Percentiles rank a stretch among this genome's conserved stretches.
phyloP scores from a whole-genome alignment of 2,113 vertebrate genomes.

The Polyodon spathula region DNA sequence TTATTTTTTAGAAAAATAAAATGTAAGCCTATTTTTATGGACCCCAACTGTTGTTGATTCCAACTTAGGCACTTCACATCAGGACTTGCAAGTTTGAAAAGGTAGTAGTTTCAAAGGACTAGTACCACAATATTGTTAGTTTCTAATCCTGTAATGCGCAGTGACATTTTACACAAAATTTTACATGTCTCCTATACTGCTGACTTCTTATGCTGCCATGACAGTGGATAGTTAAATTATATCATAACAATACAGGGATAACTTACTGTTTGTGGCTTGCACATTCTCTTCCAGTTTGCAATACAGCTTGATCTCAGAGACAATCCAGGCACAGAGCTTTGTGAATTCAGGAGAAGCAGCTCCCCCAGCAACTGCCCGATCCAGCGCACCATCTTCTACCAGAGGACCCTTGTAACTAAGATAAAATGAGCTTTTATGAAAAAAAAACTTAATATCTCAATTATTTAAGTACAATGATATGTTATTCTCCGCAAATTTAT shows the following conservation, averaged over 20 bases:
- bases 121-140: too few relatives aligned
- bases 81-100: too few relatives aligned
- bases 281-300: conserved; percentile 90
- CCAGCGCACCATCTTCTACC: conserved; percentile 79
- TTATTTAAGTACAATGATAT: neutral
- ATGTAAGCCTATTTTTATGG: too few relatives aligned
- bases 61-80: too few relatives aligned
- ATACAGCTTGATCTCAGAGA: conserved; percentile 80
- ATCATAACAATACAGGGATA: neutral
- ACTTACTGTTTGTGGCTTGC: conserved; percentile 92
- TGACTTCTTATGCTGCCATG: too few relatives aligned
- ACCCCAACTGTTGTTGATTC: too few relatives aligned
- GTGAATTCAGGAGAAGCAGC: conserved; percentile 87
- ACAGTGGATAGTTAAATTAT: too few relatives aligned
- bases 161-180: too few relatives aligned
- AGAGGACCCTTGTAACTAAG: conserved; percentile 89
- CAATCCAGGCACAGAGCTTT: conserved; percentile 88
- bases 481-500: neutral
- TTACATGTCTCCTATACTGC: too few relatives aligned
- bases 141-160: too few relatives aligned
- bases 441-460: neutral
- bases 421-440: conserved; percentile 29
- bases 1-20: too few relatives aligned
- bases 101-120: too few relatives aligned
- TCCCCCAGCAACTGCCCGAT: conserved; percentile 64